These are phyloP conservation scores for Podabrus alpinus DNA, from an alignment of 2,888 invertebrate species.

Conservation along the genomic window DNA sequence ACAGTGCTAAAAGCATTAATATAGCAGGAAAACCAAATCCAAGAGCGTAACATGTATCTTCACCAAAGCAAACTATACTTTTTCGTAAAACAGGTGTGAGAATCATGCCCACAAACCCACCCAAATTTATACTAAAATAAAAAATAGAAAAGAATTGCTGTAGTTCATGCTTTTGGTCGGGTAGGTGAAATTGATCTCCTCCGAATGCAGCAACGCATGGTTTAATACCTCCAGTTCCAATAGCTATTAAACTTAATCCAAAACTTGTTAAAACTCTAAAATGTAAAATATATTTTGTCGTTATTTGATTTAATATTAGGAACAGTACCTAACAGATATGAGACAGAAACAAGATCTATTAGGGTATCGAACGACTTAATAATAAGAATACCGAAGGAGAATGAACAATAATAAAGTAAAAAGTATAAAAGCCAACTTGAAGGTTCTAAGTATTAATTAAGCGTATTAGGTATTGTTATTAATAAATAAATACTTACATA, in stretches of 20 bases:
- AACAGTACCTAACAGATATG: no score
- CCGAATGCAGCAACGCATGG: slow-evolving; percentile 88
- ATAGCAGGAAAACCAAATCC: slow-evolving; percentile 80
- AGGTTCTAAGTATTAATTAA: no score
- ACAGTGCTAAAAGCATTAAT: slow-evolving; percentile 69
- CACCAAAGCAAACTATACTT: slow-evolving; percentile 67
- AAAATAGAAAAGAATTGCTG: slow-evolving; percentile 80
- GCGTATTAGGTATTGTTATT: background rate
- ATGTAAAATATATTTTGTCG: background rate
- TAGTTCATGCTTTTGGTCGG: slow-evolving; percentile 67
- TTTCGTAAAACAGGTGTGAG: slow-evolving; percentile 74
- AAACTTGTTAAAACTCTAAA: slow-evolving; percentile 60
- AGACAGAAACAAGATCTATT: no score
- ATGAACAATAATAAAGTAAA: no score
- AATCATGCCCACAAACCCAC: slow-evolving; percentile 68
- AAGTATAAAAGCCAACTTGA: no score
- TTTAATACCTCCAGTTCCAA: slow-evolving; percentile 85
- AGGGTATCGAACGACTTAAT: no score
- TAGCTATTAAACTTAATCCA: slow-evolving; percentile 66
- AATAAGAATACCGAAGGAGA: no score
- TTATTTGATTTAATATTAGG: no score
- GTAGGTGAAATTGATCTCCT: slow-evolving; percentile 80
- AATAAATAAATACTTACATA: slow-evolving; percentile 55
- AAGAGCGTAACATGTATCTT: slow-evolving; percentile 71
- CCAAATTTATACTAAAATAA: slow-evolving; percentile 80